Conservation (phyloP, 2,113 vertebrate genomes). For the Bufo gargarizans region DNA sequence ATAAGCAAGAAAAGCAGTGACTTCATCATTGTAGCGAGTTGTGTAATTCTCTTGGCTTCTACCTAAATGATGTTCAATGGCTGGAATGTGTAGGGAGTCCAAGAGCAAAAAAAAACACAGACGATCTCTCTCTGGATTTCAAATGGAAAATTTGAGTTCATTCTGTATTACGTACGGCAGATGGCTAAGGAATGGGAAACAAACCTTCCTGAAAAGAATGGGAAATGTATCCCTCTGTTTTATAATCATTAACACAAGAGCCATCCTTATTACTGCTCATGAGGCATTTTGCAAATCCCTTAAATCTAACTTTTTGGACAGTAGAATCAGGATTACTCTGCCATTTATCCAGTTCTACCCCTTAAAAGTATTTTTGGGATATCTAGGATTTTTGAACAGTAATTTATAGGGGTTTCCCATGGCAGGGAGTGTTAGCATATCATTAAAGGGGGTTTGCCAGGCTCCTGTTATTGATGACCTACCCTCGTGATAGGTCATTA, state of each 20-base stretch:
- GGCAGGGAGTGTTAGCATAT: background rate
- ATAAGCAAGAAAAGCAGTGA: conserved; percentile 12
- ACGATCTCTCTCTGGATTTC: conserved; percentile 47
- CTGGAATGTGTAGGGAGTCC: conserved; percentile 48
- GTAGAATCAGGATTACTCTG: background rate
- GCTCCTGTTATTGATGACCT: too few relatives aligned
- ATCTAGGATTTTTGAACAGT: background rate
- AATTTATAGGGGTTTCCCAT: background rate
- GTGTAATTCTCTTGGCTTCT: conserved; percentile 47
- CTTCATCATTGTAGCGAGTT: conserved; percentile 39
- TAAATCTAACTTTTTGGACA: background rate
- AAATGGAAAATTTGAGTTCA: conserved; percentile 55
- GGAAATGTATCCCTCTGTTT: conserved; percentile 26
- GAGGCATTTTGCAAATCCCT: conserved; percentile 1
- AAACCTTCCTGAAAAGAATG: conserved; percentile 43
- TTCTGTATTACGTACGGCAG: conserved; percentile 45
- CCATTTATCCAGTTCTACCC: background rate
- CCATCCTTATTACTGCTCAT: conserved; percentile 31
- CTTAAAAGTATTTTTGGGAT: background rate
- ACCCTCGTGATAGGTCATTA: too few relatives aligned
- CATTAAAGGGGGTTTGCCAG: too few relatives aligned
- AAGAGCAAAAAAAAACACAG: conserved; percentile 53
- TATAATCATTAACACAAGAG: conserved; percentile 47
- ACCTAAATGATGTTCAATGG: conserved; percentile 50
- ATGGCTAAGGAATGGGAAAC: conserved; percentile 45